phyloP scores from a whole-genome alignment of 2,113 vertebrate species.

The Mola mola region DNA sequence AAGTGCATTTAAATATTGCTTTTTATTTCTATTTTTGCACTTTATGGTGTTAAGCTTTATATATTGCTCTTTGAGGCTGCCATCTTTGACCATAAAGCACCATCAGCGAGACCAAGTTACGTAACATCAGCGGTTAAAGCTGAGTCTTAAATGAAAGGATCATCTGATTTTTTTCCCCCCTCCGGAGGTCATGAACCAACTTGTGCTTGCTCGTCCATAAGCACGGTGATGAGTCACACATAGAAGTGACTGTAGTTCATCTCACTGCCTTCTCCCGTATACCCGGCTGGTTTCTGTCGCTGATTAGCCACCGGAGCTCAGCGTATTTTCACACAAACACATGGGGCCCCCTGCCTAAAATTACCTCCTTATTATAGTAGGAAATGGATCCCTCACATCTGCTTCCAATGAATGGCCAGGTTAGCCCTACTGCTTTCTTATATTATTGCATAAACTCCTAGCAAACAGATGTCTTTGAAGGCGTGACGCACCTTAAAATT shows the following conservation, averaged over 20 bases:
- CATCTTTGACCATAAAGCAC: no score
- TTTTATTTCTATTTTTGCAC: no score
- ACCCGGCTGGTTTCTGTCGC: constrained; percentile 21
- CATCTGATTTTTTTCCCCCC: constrained; percentile 28
- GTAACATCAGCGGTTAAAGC: constrained; percentile 50
- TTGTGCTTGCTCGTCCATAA: constrained; percentile 64
- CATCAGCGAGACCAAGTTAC: constrained; percentile 16
- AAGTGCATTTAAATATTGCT: no score
- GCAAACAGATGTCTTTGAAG: constrained; percentile 77
- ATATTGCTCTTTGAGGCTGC: no score
- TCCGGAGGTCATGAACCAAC: constrained; percentile 60
- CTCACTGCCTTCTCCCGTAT: constrained; percentile 32
- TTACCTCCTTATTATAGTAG: constrained; percentile 78
- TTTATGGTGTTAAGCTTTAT: no score
- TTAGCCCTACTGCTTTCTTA: constrained; percentile 64
- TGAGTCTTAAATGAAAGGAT: constrained; percentile 49
- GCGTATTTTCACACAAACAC: constrained; percentile 67
- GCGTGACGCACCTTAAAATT: constrained; percentile 71
- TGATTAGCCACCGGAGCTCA: constrained; percentile 49
- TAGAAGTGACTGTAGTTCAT: constrained; percentile 28
- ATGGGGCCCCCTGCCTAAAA: constrained; percentile 68
- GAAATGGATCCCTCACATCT: constrained; percentile 80
- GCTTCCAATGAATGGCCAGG: constrained; percentile 79
- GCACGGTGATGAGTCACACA: constrained; percentile 48
- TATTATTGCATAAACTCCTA: constrained; percentile 68